Conservation (phyloP, 2,797 vertebrate genomes). For the Brachyalestes nurse region DNA sequence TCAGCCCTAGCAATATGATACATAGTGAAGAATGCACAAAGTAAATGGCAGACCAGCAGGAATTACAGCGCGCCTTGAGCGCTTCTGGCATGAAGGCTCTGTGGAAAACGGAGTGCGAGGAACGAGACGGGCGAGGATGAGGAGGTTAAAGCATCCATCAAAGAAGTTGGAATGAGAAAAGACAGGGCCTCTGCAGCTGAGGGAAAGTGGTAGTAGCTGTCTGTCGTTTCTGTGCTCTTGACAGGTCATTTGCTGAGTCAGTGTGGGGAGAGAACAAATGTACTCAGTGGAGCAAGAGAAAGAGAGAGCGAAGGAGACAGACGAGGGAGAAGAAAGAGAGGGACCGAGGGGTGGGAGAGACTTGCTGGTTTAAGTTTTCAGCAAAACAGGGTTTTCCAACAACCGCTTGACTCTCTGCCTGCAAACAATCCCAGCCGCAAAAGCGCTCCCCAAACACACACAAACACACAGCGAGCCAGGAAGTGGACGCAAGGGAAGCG, state of each 20-base stretch:
- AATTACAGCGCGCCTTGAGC: neutral
- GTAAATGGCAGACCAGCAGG: constrained; percentile 24
- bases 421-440: constrained; percentile 46
- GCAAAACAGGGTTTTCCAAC: constrained; percentile 33
- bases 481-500: constrained; percentile 44
- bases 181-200: neutral
- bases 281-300: neutral
- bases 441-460: constrained; percentile 31
- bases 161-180: neutral
- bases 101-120: neutral
- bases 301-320: neutral
- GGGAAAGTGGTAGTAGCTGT: neutral
- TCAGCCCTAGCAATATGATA: neutral
- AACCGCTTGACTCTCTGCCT: constrained; percentile 35
- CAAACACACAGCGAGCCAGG: constrained; percentile 55
- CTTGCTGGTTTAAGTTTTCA: constrained; percentile 16
- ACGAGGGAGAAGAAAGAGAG: neutral
- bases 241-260: constrained; percentile 12
- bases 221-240: neutral
- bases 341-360: neutral
- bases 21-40: constrained; percentile 4
- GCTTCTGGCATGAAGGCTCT: neutral
- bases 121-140: neutral
- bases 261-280: neutral
- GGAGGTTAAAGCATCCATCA: neutral